These are phyloP conservation scores for Heterodera schachtii DNA, from an alignment of 1,140 invertebrate genomes.

Conservation along the genomic window DNA sequence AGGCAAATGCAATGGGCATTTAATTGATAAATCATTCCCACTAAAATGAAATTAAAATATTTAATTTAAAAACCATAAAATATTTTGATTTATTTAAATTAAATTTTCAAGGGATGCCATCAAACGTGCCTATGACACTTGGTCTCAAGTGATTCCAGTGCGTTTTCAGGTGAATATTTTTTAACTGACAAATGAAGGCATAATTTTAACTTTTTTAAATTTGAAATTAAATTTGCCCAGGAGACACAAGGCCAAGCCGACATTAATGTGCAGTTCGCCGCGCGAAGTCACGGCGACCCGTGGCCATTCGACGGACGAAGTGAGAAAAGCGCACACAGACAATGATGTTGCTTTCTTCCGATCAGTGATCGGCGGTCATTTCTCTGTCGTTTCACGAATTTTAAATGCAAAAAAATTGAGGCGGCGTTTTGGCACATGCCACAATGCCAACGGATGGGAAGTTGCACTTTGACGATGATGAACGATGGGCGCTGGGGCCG, in stretches of 20 bases:
- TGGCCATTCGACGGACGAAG: constrained; percentile 64
- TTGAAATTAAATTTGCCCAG: constrained; percentile 45
- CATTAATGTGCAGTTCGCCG: constrained; percentile 62
- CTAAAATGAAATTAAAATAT: no score
- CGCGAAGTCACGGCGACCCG: constrained; percentile 53
- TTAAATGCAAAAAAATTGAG: no score
- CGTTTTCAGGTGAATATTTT: no score
- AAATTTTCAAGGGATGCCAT: constrained; percentile 53
- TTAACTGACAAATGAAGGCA: not conserved
- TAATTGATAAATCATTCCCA: not conserved
- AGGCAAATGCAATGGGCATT: constrained; percentile 34
- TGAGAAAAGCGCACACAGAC: no score
- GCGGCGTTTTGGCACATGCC: constrained; percentile 62
- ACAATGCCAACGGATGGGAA: constrained; percentile 63
- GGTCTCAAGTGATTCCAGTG: constrained; percentile 49
- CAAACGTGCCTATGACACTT: constrained; percentile 56
- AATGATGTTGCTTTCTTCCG: no score
- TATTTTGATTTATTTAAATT: no score
- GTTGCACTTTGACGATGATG: constrained; percentile 62
- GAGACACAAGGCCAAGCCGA: constrained; percentile 47
- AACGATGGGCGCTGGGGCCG: constrained; percentile 60
- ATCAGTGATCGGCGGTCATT: no score
- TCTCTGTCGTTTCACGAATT: no score
- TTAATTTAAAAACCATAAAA: no score
- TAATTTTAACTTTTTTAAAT: not conserved